Evolutionary conservation across 2,113 vertebrate species (phyloP), one percentile per base, ranked within the genome.

Genomic region (Ctenomys sociabilis): DNA sequence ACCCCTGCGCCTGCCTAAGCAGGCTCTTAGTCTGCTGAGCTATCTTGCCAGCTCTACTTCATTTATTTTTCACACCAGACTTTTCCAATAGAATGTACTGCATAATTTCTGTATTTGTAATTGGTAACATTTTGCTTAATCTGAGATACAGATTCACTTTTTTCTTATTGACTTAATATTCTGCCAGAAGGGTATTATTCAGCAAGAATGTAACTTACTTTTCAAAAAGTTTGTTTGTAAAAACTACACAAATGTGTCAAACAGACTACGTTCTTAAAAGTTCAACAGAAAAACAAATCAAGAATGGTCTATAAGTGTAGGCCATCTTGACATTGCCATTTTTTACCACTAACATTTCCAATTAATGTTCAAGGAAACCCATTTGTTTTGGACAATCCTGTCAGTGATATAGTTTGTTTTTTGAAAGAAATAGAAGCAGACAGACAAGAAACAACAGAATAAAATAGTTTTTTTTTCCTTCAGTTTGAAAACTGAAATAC

Each of bases 401-500:
- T 86, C 95, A 85, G 14, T 84, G 57, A 82, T 77, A 61, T 10
- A 40, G 83, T 91, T 92, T 89, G 43, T 94, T 93, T 63, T 72
- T 24, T 94, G 64, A 94, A 87, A 91, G 43, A 93, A 26, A 94
- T 0, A 88, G 72, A 94, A 78, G n/a, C 37, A 94, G 91, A 93
- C 54, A 90, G 75, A 90, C 12, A 85, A 78, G 92, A 95, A 45
- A 82, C 86, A 91, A 94, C 52, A 81, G 49, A 92, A 96, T 93
- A 37, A 85, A 87, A 24, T 28, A 37, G 49, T 1, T 49, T 54
- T 61, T 61, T 83, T 92, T 82, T 81, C 35, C 78, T 90, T 45
- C 66, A 89, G 63, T 93, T 96, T 94, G 1, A 21, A 78, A 89
- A 94, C 87, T 97, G 68, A 97, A 96, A 97, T 94, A 97, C 96